Evolutionary conservation across 2,888 invertebrate species (phyloP).

Genomic region (Tipula confusa): DNA sequence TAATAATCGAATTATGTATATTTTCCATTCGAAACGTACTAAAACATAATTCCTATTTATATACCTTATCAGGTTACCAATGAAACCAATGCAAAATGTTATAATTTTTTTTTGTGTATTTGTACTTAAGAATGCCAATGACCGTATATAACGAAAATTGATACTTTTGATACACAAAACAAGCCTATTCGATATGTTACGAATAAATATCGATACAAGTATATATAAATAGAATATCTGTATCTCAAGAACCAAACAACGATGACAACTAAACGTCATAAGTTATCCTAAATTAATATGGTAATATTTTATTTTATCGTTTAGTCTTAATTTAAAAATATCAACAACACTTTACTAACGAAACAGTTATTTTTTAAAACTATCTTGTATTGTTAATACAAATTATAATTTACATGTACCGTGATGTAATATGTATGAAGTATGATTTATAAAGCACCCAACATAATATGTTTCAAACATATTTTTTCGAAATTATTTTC

Average conservation of each 20-base stretch:
- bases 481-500: no score
- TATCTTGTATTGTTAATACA: no score
- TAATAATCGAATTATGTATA: not conserved
- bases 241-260: no score
- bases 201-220: no score
- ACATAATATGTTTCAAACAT: no score
- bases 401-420: no score
- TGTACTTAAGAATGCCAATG: not conserved
- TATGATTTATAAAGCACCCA: no score
- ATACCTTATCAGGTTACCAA: not conserved
- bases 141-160: not conserved
- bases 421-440: no score
- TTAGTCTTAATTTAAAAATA: not conserved
- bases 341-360: not conserved
- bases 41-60: not conserved
- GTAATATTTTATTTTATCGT: not conserved
- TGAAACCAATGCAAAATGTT: not conserved
- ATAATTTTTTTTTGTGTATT: not conserved
- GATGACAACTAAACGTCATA: not conserved
- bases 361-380: no score
- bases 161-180: not conserved
- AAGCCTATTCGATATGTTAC: not conserved
- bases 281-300: not conserved
- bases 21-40: not conserved
- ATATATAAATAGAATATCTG: no score